Base-by-base conservation (phyloP, 2,888 invertebrate species). In the Ornithoptera priamus region DNA sequence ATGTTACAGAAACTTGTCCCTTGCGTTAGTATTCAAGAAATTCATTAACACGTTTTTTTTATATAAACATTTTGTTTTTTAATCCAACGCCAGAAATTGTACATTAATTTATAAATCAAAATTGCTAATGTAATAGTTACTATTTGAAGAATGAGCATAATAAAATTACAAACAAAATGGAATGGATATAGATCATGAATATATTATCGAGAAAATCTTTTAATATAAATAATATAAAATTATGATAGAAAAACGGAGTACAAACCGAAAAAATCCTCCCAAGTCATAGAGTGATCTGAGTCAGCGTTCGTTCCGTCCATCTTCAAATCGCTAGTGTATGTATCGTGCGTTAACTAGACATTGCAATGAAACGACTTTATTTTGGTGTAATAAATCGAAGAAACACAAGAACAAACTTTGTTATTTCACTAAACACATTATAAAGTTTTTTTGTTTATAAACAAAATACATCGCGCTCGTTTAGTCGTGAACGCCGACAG, bases 241-340 rank as follows among this genome's bases (percentile, higher is more conserved):
- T 12, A 7, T n/a, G 18, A n/a, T n/a, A 50, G 15, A 2, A 50
- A n/a, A n/a, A 53, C 5, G 18, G 1, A 66, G 71, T 74, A 93
- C 94, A 89, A 81, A 95, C 95, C 95, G 81, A 95, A 95, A 93
- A 95, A 95, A 81, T 95, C 95, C 86, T 95, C 95, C 95, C 95
- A 95, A 83, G 94, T 94, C 93, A 95, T 94, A 84, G 95, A 95
- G 80, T 94, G 94, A 87, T 95, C 95, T 78, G 95, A 95, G 85
- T 95, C 95, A 80, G 92, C 92, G 79, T 89, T 92, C 77, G 90
- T 86, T 82, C 90, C 92, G 83, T 93, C 93, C 93, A 93, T 93
- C 81, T 88, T 91, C 83, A 76, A 78, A 73, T 46, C 73, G 86
- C 85, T 81, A 74, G 76, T 46, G 46, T 46, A 2, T 46, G 46